Evolutionary conservation across 2,888 invertebrate species (phyloP), one percentile per base, ranked within the genome.

Genomic region (Acleris literana): DNA sequence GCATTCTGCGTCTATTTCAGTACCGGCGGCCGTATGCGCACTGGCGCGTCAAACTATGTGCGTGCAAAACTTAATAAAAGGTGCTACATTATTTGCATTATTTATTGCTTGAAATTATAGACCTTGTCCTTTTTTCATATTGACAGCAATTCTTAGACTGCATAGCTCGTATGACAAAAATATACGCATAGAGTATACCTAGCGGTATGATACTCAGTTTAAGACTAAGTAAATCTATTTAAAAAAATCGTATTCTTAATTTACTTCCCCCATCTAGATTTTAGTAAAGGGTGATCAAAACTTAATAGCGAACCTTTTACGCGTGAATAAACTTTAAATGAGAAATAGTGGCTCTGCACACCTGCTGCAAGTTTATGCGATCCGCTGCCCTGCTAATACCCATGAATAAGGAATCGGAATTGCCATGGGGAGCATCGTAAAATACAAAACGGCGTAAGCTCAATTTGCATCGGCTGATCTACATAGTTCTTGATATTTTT

Each of bases 1-100:
- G 86, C 85, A 85, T 85, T 85, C 82, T 81, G 76, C 73, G 75
- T 83, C 85, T 87, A 88, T 88, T 88, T 87, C 82, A 86, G 77
- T 76, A 69, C 53, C 68, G 69, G 68, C 70, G 51, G 70, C 62
- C 70, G 64, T 69, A 67, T 65, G 71, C 59, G 55, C 68, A 46
- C 44, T 68, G 53, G 59, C 68, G 63, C 68, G 64, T 52, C 58
- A 63, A 52, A 63, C 67, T 58, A 54, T 63, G 57, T 63, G 63
- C 66, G 62, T 66, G 66, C 62, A 57, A 62, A 46, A 66, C 46
- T 62, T 62, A 20, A 55, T 51, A 63, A 64, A 66, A 53, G 56
- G 53, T 62, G 46, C 61, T 56, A 52, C 25, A 51, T 66, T 56
- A 33, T 65, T 56, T 39, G 44, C 55, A 65, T 56, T 61, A n/a